Evolutionary conservation across 1,140 invertebrate genomes (phyloP).

Genomic region (Drosophila lacteicornis): DNA sequence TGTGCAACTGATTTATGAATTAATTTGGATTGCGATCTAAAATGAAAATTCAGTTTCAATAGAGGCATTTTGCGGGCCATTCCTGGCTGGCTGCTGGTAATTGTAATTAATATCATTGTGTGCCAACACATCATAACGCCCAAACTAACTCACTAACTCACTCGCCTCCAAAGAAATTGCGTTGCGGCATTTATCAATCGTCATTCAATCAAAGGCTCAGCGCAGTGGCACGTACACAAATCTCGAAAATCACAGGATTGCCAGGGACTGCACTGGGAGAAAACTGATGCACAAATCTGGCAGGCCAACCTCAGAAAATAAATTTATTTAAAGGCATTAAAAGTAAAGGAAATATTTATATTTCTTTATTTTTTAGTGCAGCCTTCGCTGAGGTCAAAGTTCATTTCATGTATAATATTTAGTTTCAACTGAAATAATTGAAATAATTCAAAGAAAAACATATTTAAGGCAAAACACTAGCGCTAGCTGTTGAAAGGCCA

Average conservation of each 20-base stretch:
- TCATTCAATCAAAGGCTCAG: neutral
- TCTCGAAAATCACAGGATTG: neutral
- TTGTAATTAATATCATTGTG: conserved; percentile 26
- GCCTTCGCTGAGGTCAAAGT: neutral
- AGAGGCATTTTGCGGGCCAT: neutral
- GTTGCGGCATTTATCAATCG: conserved; percentile 14
- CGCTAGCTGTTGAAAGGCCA: neutral
- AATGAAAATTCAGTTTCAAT: conserved; percentile 28
- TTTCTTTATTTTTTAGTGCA: too few relatives aligned
- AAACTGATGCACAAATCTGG: too few relatives aligned
- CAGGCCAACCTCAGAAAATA: too few relatives aligned
- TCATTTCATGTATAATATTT: neutral
- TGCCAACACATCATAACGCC: neutral
- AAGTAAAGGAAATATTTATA: too few relatives aligned
- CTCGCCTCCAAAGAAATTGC: neutral
- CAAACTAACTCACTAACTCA: neutral
- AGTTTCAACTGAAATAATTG: neutral
- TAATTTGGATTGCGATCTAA: conserved; percentile 32
- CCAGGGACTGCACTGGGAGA: neutral
- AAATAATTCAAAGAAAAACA: neutral
- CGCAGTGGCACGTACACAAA: neutral
- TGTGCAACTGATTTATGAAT: conserved; percentile 46
- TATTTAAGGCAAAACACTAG: neutral
- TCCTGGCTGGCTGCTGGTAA: conserved; percentile 2
- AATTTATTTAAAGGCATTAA: too few relatives aligned